These are phyloP conservation scores for Caenorhabditis zanzibari DNA, from an alignment of 2,888 invertebrate genomes.

Conservation along the genomic window DNA sequence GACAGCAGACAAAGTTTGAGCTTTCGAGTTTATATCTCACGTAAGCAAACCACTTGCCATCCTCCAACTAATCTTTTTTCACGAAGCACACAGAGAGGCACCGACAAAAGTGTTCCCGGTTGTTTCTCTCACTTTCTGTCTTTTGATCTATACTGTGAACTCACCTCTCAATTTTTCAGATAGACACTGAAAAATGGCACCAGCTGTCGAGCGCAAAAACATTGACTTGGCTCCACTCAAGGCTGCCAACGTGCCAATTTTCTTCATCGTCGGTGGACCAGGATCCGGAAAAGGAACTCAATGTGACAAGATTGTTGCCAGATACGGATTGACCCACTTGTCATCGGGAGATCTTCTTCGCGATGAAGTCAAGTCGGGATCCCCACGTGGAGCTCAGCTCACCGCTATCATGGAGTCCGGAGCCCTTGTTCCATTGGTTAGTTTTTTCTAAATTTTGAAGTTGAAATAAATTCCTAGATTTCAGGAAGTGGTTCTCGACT, in stretches of 20 bases:
- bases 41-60: slow-evolving; percentile 65
- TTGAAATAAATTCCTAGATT: not conserved
- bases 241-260: slow-evolving; percentile 81
- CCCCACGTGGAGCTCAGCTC: slow-evolving; percentile 85
- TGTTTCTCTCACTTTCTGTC: not conserved
- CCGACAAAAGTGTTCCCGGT: slow-evolving; percentile 48
- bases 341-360: slow-evolving; percentile 91
- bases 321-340: slow-evolving; percentile 89
- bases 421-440: slow-evolving; percentile 88
- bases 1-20: slow-evolving; percentile 56
- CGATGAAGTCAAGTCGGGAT: slow-evolving; percentile 87
- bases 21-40: slow-evolving; percentile 65
- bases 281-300: slow-evolving; percentile 93
- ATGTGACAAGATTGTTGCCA: slow-evolving; percentile 87
- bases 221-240: slow-evolving; percentile 81
- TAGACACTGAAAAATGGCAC: slow-evolving; percentile 52
- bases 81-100: slow-evolving; percentile 26
- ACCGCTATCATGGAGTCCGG: slow-evolving; percentile 88
- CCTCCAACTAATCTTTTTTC: slow-evolving; percentile 53
- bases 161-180: not conserved
- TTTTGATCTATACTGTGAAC: not conserved
- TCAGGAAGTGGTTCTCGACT: slow-evolving; percentile 89
- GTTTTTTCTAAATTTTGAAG: not conserved
- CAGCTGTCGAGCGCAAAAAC: slow-evolving; percentile 75
- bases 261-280: slow-evolving; percentile 87